phyloP scores from a whole-genome alignment of 2,888 invertebrate species.

The Spatulosminthurus flaviceps region DNA sequence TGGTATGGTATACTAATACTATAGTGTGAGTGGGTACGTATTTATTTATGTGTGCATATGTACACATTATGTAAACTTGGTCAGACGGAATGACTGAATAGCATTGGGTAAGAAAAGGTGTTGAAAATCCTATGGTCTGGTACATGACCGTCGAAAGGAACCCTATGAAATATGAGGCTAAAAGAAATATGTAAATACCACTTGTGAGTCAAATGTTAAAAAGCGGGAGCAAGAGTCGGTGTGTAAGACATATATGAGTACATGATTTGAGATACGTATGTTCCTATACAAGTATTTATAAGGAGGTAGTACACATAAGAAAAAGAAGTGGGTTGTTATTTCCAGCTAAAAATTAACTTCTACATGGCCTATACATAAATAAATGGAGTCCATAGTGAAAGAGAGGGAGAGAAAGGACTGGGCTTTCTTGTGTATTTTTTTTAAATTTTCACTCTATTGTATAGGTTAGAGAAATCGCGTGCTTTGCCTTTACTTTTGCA shows the following conservation, averaged over 20 bases:
- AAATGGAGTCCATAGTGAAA: not conserved
- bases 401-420: not conserved
- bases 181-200: conserved; percentile 11
- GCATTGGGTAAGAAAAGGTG: no score
- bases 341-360: not conserved
- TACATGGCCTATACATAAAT: not conserved
- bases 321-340: conserved; percentile 19
- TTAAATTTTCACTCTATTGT: not conserved
- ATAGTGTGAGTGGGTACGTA: no score
- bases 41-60: no score
- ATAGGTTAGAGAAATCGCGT: conserved; percentile 23
- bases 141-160: not conserved
- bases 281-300: not conserved
- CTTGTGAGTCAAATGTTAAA: no score
- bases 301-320: not conserved
- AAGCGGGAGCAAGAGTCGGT: no score
- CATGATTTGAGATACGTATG: no score
- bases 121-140: not conserved
- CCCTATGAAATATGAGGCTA: not conserved
- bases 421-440: conserved; percentile 2
- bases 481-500: conserved; percentile 16
- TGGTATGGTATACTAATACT: no score
- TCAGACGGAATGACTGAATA: no score
- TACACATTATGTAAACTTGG: no score
- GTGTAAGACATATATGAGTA: not conserved